Evolutionary conservation across 2,113 vertebrate genomes (phyloP).

Genomic region (Tetraodon nigroviridis): DNA sequence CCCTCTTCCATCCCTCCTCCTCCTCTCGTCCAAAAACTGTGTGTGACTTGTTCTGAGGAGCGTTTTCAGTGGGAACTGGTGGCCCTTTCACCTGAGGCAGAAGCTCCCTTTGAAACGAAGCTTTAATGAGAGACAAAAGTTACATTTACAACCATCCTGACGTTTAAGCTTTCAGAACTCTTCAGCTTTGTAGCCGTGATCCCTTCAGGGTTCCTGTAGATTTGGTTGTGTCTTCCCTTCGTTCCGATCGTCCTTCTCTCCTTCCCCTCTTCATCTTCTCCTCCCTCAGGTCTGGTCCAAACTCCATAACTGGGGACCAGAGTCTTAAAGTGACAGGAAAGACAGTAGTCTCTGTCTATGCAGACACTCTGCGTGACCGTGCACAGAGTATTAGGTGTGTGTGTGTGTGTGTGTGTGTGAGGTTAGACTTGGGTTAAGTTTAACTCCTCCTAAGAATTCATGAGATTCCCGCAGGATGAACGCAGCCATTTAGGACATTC

Average conservation of each 20-base stretch:
- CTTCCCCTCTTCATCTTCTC: constrained; percentile 3
- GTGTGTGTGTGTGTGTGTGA: no score
- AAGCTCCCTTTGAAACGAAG: not conserved
- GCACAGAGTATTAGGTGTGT: constrained; percentile 3
- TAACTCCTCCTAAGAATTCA: no score
- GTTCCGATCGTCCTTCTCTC: not conserved
- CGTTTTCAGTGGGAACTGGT: constrained; percentile 34
- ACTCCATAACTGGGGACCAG: constrained; percentile 39
- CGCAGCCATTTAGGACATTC: no score
- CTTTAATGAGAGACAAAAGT: constrained; percentile 42
- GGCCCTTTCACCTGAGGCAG: constrained; percentile 33
- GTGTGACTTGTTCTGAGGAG: constrained; percentile 53
- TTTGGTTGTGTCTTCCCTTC: constrained; percentile 13
- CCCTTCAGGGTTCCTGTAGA: no score
- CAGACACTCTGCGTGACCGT: constrained; percentile 22
- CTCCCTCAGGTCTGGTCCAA: constrained; percentile 50
- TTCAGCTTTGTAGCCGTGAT: not conserved
- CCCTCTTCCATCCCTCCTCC: constrained; percentile 31
- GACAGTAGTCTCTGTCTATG: constrained; percentile 30
- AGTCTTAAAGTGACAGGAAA: constrained; percentile 53
- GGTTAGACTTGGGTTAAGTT: no score
- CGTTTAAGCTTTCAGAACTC: constrained; percentile 3
- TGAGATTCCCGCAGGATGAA: no score
- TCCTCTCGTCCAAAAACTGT: constrained; percentile 35
- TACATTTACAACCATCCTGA: constrained; percentile 39